Evolutionary conservation across 53 echinoderm and acorn worm genomes (phyloP).

Genomic region (Zoroaster sp.): DNA sequence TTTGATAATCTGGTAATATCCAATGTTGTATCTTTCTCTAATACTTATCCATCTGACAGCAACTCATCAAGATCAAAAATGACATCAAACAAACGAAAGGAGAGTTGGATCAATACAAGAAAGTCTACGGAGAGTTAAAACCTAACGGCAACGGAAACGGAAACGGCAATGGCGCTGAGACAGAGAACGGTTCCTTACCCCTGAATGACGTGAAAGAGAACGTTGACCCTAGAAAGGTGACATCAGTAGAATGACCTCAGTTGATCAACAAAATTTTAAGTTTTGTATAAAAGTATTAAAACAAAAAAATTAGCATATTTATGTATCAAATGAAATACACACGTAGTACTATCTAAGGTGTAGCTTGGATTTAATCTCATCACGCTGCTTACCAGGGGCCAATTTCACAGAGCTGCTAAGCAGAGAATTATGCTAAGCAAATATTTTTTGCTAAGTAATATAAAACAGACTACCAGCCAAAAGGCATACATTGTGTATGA

Average conservation of each 20-base stretch:
- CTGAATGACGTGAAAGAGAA: conserved; percentile 1
- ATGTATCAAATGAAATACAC: too few relatives aligned
- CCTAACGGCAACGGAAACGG: neutral
- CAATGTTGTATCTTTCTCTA: neutral
- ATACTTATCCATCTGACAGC: conserved; percentile 4
- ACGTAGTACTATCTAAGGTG: too few relatives aligned
- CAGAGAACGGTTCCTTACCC: neutral
- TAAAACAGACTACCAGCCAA: too few relatives aligned
- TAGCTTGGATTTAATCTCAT: too few relatives aligned
- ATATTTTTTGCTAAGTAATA: too few relatives aligned
- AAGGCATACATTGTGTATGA: too few relatives aligned
- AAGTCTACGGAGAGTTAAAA: neutral
- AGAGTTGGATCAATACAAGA: conserved; percentile 42
- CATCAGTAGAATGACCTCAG: neutral
- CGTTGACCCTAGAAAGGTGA: conserved; percentile 12
- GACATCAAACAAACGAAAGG: conserved; percentile 35
- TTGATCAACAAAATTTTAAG: too few relatives aligned
- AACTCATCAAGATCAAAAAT: conserved; percentile 43
- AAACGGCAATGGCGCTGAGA: neutral
- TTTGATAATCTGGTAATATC: neutral
- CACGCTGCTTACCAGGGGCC: too few relatives aligned
- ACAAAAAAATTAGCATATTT: too few relatives aligned
- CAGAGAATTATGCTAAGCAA: too few relatives aligned
- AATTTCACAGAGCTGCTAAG: too few relatives aligned
- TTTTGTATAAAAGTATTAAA: too few relatives aligned